phyloP scores from a whole-genome alignment of 2,888 invertebrate species.

The Cyclophora punctaria region DNA sequence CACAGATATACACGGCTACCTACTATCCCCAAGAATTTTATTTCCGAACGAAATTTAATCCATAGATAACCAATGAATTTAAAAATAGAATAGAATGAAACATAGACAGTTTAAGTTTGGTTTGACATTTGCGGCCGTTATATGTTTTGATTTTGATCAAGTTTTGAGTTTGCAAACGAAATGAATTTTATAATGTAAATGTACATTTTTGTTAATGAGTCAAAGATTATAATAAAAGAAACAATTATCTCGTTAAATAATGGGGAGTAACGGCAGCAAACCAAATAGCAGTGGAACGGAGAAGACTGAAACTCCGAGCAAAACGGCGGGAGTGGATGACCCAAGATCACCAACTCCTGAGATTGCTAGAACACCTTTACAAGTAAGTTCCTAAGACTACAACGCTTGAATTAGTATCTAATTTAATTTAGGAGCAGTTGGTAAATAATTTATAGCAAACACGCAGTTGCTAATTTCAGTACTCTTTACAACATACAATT shows the following conservation, averaged over 20 bases:
- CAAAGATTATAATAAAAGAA: background rate
- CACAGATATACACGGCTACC: too few relatives aligned
- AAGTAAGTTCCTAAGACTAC: slow-evolving; percentile 47
- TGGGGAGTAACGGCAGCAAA: slow-evolving; percentile 67
- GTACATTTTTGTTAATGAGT: slow-evolving; percentile 1
- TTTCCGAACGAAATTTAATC: too few relatives aligned
- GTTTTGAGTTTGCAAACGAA: slow-evolving; percentile 12
- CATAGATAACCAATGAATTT: background rate
- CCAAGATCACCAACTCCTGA: slow-evolving; percentile 77
- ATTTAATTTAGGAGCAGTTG: background rate
- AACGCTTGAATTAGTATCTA: too few relatives aligned
- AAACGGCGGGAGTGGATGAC: slow-evolving; percentile 36
- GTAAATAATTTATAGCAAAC: background rate
- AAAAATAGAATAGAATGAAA: slow-evolving; percentile 2
- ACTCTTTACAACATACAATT: background rate
- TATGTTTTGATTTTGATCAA: slow-evolving; percentile 38
- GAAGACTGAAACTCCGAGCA: too few relatives aligned
- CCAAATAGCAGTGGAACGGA: slow-evolving; percentile 14
- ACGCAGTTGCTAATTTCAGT: background rate
- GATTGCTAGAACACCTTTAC: slow-evolving; percentile 75
- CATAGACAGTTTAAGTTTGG: too few relatives aligned
- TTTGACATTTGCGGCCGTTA: slow-evolving; percentile 45
- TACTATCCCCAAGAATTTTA: too few relatives aligned
- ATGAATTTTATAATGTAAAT: slow-evolving; percentile 7
- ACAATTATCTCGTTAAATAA: slow-evolving; percentile 20